Evolutionary conservation across 2,797 vertebrate genomes (phyloP).

Genomic region (Darevskia mixta): DNA sequence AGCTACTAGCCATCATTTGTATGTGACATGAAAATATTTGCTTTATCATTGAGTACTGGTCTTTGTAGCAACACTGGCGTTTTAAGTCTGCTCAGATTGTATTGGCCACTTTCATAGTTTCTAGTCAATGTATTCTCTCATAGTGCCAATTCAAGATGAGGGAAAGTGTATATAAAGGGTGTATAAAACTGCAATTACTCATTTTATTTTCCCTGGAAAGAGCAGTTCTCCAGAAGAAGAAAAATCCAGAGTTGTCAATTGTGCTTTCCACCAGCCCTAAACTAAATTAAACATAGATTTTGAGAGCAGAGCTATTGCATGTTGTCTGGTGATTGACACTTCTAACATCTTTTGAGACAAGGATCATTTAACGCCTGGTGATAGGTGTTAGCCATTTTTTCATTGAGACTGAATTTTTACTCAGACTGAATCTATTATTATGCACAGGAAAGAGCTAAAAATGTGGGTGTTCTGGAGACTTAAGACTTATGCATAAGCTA

Average conservation of each 20-base stretch:
- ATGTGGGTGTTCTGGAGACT: slow-evolving; percentile 27
- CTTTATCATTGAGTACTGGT: not conserved
- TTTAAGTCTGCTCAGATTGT: slow-evolving; percentile 36
- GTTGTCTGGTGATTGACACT: slow-evolving; percentile 51
- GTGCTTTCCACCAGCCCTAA: slow-evolving; percentile 25
- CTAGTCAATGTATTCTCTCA: slow-evolving; percentile 23
- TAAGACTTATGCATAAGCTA: slow-evolving; percentile 54
- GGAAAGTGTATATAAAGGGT: not conserved
- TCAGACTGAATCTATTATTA: slow-evolving; percentile 63
- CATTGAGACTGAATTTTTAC: slow-evolving; percentile 55
- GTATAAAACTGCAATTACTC: slow-evolving; percentile 9
- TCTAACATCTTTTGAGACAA: slow-evolving; percentile 49
- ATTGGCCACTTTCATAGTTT: slow-evolving; percentile 53
- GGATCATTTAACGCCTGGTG: slow-evolving; percentile 44
- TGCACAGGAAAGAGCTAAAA: slow-evolving; percentile 57
- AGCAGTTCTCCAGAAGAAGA: not conserved
- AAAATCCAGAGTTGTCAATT: slow-evolving; percentile 11
- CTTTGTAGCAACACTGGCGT: not conserved
- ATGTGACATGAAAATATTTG: not conserved
- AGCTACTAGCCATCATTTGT: not conserved
- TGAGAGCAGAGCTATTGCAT: slow-evolving; percentile 45
- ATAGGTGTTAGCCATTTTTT: slow-evolving; percentile 42
- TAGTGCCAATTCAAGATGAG: slow-evolving; percentile 3
- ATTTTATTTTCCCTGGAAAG: slow-evolving; percentile 13
- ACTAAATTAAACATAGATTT: slow-evolving; percentile 30